These are phyloP conservation scores for Trypoxylus dichotomus DNA, from an alignment of 1,140 invertebrate genomes.

Conservation along the genomic window DNA sequence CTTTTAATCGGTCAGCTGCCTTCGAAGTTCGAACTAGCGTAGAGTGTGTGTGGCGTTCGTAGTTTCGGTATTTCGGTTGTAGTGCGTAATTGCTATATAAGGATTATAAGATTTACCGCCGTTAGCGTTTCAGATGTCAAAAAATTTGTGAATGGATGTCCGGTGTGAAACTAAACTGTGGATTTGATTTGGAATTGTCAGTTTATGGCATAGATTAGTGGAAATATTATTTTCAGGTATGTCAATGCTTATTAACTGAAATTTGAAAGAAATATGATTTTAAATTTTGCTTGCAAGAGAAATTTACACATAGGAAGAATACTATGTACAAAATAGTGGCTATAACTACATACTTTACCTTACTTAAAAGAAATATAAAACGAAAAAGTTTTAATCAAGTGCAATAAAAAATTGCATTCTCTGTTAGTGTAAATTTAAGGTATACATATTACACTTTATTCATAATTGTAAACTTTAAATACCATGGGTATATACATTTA, in stretches of 20 bases:
- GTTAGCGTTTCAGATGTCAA: not conserved
- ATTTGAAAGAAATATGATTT: not conserved
- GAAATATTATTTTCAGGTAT: not conserved
- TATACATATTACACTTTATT: too few species aligned
- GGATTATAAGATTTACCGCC: not conserved
- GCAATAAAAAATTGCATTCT: not conserved
- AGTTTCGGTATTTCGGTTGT: not conserved
- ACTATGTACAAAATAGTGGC: not conserved
- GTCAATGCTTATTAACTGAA: not conserved
- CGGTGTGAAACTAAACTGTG: not conserved
- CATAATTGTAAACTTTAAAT: too few species aligned
- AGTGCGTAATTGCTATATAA: not conserved
- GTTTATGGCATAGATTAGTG: not conserved
- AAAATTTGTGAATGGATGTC: not conserved
- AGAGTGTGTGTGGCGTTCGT: not conserved
- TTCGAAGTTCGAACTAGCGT: not conserved
- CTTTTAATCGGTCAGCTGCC: conserved; percentile 5
- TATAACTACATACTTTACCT: not conserved
- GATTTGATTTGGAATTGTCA: not conserved
- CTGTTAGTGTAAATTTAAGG: not conserved
- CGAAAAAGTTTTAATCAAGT: too few species aligned
- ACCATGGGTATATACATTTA: too few species aligned
- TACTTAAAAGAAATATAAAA: too few species aligned
- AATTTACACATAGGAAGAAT: not conserved
- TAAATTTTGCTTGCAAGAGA: not conserved